Percentiles rank a stretch among this genome's conserved stretches.
Evolutionary conservation across 2,797 vertebrate genomes (phyloP).

Genomic region (Gymnothorax reevesii): DNA sequence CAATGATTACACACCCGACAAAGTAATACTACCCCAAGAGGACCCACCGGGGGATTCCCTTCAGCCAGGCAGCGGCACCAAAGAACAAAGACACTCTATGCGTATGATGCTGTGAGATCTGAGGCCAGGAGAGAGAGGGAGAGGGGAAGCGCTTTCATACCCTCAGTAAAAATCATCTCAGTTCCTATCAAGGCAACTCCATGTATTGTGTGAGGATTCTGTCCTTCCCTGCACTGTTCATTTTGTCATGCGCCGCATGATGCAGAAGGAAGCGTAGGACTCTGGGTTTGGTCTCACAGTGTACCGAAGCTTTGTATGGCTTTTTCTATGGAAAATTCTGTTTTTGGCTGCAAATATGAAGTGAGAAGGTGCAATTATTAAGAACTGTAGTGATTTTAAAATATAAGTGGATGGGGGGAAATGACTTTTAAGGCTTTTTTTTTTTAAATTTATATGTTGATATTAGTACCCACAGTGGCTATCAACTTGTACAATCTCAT

Average conservation of each 20-base stretch:
- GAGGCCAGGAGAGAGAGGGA: not conserved
- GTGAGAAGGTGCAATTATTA: slow-evolving; percentile 36
- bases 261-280: slow-evolving; percentile 34
- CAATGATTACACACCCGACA: slow-evolving; percentile 98
- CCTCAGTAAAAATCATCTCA: slow-evolving; percentile 55
- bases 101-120: slow-evolving; percentile 84
- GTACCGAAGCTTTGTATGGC: not conserved
- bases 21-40: slow-evolving; percentile 86
- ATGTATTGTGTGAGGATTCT: slow-evolving; percentile 47
- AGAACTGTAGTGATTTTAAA: slow-evolving; percentile 48
- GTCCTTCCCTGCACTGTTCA: slow-evolving; percentile 37
- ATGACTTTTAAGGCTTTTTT: slow-evolving; percentile 55
- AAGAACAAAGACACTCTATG: slow-evolving; percentile 85
- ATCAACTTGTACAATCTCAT: slow-evolving; percentile 76
- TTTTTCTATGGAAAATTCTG: not conserved
- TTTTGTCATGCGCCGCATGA: slow-evolving; percentile 50
- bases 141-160: slow-evolving; percentile 44
- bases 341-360: not conserved
- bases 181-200: slow-evolving; percentile 56
- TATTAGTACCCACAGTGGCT: slow-evolving; percentile 75
- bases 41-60: slow-evolving; percentile 79
- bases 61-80: slow-evolving; percentile 79
- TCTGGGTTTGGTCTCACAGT: not conserved
- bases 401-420: slow-evolving; percentile 46
- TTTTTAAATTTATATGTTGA: slow-evolving; percentile 55